Conservation (phyloP, 2,888 invertebrate species). For the Sarcophaga rosellei region DNA sequence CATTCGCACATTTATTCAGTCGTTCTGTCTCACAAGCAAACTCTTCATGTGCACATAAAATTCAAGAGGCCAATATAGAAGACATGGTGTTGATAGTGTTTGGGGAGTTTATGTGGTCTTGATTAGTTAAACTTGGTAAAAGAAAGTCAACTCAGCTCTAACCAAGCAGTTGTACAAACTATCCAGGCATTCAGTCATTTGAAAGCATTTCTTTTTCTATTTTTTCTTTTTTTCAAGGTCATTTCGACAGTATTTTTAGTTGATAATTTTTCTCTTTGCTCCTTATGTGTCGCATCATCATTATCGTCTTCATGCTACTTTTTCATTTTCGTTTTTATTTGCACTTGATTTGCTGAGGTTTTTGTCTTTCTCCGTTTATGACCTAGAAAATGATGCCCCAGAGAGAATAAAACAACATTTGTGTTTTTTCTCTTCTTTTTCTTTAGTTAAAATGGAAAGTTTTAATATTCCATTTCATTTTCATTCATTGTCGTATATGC, state of each 20-base stretch:
- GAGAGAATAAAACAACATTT: neutral
- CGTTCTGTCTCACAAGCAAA: neutral
- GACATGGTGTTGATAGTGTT: neutral
- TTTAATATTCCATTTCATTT: conserved; percentile 29
- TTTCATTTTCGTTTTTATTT: conserved; percentile 16
- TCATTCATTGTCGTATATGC: too few relatives aligned
- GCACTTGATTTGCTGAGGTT: conserved; percentile 44
- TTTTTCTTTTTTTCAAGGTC: conserved; percentile 45
- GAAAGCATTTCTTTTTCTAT: neutral
- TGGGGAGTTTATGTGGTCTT: neutral
- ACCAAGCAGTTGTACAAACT: neutral
- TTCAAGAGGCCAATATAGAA: neutral
- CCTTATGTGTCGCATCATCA: neutral
- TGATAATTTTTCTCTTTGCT: conserved; percentile 27
- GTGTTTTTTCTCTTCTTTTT: neutral
- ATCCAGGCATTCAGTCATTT: neutral
- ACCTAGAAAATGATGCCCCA: conserved; percentile 52
- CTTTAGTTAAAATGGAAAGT: conserved; percentile 38
- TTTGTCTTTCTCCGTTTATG: conserved; percentile 35
- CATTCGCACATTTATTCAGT: neutral
- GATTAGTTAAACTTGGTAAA: conserved; percentile 28
- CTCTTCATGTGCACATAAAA: conserved; percentile 28
- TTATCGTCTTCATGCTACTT: conserved; percentile 2
- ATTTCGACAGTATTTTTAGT: conserved; percentile 26
- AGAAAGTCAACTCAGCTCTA: neutral